These are phyloP conservation scores for Microtus pennsylvanicus DNA, from an alignment of 2,113 vertebrate genomes.

Conservation along the genomic window DNA sequence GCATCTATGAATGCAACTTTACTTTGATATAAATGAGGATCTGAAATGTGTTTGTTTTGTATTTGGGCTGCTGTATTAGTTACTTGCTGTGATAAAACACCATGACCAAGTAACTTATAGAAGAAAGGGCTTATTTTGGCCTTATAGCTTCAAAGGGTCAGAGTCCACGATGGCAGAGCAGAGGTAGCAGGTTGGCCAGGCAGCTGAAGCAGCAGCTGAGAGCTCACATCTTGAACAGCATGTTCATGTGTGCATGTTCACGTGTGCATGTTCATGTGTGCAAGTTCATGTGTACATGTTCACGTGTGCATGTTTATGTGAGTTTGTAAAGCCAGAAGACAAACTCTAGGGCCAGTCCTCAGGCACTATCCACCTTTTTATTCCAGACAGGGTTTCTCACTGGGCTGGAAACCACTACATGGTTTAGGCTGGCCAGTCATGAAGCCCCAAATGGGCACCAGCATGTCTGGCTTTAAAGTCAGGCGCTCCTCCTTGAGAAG, in stretches of 20 bases:
- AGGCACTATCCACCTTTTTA: background rate
- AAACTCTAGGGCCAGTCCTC: background rate
- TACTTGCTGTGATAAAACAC: background rate
- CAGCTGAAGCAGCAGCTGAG: background rate
- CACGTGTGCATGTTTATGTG: too few species aligned
- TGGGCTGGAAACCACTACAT: background rate
- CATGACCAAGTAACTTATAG: background rate
- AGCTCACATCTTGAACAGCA: background rate
- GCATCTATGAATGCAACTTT: background rate
- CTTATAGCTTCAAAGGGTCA: background rate
- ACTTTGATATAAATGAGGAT: background rate
- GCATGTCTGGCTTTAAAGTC: background rate
- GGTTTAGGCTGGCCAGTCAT: background rate
- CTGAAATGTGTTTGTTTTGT: background rate
- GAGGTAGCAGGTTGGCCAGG: background rate
- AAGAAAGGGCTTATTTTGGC: background rate
- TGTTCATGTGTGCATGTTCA: too few species aligned
- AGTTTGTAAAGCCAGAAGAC: background rate
- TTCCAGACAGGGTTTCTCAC: background rate
- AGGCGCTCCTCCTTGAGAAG: background rate
- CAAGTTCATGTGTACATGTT: background rate
- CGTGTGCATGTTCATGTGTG: background rate
- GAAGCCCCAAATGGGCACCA: background rate
- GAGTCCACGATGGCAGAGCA: background rate
- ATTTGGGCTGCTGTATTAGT: background rate